phyloP scores from a whole-genome alignment of 1,140 invertebrate species.

The Drepana arcuata region DNA sequence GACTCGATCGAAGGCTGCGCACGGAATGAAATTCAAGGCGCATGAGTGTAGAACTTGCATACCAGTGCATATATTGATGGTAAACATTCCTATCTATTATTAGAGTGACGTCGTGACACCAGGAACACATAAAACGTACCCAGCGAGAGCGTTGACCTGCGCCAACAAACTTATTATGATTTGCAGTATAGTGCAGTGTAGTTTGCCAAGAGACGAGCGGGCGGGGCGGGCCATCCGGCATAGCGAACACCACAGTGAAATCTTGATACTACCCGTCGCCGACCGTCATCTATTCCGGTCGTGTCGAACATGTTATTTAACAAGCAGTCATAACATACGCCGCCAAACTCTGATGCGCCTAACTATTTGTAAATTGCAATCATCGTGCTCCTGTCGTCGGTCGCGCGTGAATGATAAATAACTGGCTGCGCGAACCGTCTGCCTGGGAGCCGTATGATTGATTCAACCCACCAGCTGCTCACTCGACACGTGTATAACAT shows the following conservation, averaged over 20 bases:
- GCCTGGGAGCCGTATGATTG: conserved; percentile 40
- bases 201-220: conserved; percentile 61
- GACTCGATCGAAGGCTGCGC: conserved; percentile 14
- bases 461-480: conserved; percentile 34
- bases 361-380: conserved; percentile 27
- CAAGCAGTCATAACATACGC: conserved; percentile 13
- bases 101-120: conserved; percentile 65
- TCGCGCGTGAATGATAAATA: conserved; percentile 41
- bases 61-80: conserved; percentile 46
- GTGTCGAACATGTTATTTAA: conserved; percentile 17
- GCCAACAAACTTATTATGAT: conserved; percentile 65
- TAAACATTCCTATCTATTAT: conserved; percentile 68
- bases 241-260: conserved; percentile 37
- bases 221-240: conserved; percentile 41
- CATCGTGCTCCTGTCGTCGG: conserved; percentile 24
- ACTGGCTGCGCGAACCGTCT: conserved; percentile 24
- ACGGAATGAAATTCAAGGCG: conserved; percentile 23
- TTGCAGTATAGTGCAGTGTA: conserved; percentile 60
- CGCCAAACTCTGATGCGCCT: conserved; percentile 13
- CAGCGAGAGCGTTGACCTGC: conserved; percentile 59
- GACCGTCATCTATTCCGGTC: conserved; percentile 28
- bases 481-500: conserved; percentile 7
- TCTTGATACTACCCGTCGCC: conserved; percentile 32
- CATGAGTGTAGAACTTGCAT: conserved; percentile 37
- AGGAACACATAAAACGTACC: conserved; percentile 67